Percentiles rank a stretch among this genome's conserved stretches.
These are phyloP conservation scores for Mobula hypostoma DNA, from an alignment of 2,113 vertebrate species.

Conservation along the genomic window DNA sequence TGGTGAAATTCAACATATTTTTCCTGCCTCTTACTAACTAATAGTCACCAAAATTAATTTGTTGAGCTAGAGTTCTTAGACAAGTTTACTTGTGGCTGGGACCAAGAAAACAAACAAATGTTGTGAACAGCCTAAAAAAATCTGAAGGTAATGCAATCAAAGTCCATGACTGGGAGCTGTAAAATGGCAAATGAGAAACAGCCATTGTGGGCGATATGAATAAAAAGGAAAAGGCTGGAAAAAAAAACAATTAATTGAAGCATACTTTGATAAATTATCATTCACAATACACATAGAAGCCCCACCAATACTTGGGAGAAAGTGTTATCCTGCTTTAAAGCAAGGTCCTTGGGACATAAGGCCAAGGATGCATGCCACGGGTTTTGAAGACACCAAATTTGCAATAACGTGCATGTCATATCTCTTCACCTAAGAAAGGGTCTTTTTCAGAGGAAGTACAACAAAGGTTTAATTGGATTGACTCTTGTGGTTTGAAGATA, in stretches of 20 bases:
- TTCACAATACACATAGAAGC: too few species aligned
- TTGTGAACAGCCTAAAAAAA: background rate
- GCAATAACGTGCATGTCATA: too few species aligned
- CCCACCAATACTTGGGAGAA: too few species aligned
- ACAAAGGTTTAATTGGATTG: too few species aligned
- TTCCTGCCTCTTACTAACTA: background rate
- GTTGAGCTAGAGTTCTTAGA: background rate
- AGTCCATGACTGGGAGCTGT: background rate
- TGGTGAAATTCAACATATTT: background rate
- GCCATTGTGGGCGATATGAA: background rate
- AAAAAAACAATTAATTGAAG: background rate
- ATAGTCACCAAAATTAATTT: background rate
- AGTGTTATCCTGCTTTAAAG: too few species aligned
- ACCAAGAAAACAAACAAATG: background rate
- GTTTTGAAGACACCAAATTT: too few species aligned
- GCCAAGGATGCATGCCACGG: too few species aligned
- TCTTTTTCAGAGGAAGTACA: too few species aligned
- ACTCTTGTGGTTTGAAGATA: too few species aligned
- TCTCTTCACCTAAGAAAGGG: too few species aligned
- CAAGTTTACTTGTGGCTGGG: background rate
- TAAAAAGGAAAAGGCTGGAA: background rate
- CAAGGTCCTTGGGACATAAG: too few species aligned
- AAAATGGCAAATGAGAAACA: background rate
- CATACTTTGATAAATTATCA: background rate
- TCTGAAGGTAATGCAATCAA: background rate